phyloP scores from a whole-genome alignment of 2,888 invertebrate species.

The Troglohyphantes excavatus region DNA sequence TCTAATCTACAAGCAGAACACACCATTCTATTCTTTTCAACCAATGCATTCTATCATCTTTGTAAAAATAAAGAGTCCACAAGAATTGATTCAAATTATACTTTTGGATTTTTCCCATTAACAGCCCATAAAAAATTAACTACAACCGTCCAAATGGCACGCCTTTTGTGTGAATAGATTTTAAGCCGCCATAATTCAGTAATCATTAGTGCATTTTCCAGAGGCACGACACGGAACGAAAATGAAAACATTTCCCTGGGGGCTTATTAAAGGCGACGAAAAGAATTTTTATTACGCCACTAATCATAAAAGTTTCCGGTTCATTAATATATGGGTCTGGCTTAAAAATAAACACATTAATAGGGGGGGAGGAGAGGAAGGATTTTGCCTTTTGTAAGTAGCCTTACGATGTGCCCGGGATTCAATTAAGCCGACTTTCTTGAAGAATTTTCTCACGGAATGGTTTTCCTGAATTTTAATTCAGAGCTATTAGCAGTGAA shows the following conservation, averaged over 20 bases:
- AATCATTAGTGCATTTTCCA: constrained; percentile 69
- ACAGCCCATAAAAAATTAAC: constrained; percentile 64
- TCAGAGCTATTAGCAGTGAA: constrained; percentile 41
- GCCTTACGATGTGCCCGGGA: constrained; percentile 51
- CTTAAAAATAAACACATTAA: constrained; percentile 71
- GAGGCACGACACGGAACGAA: constrained; percentile 11
- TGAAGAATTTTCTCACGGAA: constrained; percentile 22
- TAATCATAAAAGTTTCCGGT: constrained; percentile 74
- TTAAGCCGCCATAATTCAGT: constrained; percentile 70
- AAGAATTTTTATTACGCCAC: constrained; percentile 61
- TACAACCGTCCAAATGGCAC: not conserved
- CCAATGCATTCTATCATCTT: not conserved
- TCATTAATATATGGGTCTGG: constrained; percentile 65
- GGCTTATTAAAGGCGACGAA: constrained; percentile 57
- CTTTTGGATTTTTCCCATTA: constrained; percentile 61
- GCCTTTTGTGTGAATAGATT: constrained; percentile 54
- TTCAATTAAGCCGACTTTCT: constrained; percentile 67
- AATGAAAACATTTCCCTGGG: constrained; percentile 64
- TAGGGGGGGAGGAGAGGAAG: constrained; percentile 21
- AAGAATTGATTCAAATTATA: constrained; percentile 24
- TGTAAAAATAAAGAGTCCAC: not conserved
- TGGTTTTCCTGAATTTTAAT: constrained; percentile 62
- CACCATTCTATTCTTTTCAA: not conserved
- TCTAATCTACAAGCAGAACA: not conserved
- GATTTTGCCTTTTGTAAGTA: constrained; percentile 63